Percentiles rank a stretch among this genome's conserved stretches.
Conservation (phyloP, 1,140 invertebrate genomes). For the Bombus waltoni region DNA sequence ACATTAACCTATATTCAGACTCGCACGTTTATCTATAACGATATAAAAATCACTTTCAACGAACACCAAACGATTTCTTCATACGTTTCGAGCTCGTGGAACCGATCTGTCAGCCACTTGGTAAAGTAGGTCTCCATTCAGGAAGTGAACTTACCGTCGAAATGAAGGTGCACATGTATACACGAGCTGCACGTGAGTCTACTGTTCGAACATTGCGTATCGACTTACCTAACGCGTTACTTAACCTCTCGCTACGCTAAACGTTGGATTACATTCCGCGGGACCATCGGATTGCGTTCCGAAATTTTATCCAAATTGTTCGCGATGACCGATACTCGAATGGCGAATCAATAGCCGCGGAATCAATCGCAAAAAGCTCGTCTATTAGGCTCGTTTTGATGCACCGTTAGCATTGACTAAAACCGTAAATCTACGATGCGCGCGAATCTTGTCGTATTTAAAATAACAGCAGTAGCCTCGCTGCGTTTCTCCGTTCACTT, state of each 20-base stretch:
- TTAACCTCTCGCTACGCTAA: slow-evolving; percentile 43
- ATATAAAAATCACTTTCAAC: not conserved
- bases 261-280: slow-evolving; percentile 32
- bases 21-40: not conserved
- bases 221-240: slow-evolving; percentile 65
- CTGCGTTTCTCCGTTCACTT: too few relatives aligned
- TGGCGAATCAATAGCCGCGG: not conserved
- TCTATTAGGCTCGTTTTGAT: not conserved
- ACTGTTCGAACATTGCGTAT: slow-evolving; percentile 48
- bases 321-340: not conserved
- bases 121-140: slow-evolving; percentile 51
- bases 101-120: slow-evolving; percentile 19
- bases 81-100: not conserved
- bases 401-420: not conserved
- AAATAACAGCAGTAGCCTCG: too few relatives aligned
- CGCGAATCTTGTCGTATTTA: too few relatives aligned
- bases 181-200: slow-evolving; percentile 4
- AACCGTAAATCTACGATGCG: not conserved
- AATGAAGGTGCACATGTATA: slow-evolving; percentile 39
- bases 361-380: not conserved
- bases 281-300: not conserved
- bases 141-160: slow-evolving; percentile 58
- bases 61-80: not conserved
- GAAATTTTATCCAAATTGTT: slow-evolving; percentile 45
- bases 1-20: not conserved